Conservation (phyloP, 2,888 invertebrate species). For the Pachydiplax longipennis region DNA sequence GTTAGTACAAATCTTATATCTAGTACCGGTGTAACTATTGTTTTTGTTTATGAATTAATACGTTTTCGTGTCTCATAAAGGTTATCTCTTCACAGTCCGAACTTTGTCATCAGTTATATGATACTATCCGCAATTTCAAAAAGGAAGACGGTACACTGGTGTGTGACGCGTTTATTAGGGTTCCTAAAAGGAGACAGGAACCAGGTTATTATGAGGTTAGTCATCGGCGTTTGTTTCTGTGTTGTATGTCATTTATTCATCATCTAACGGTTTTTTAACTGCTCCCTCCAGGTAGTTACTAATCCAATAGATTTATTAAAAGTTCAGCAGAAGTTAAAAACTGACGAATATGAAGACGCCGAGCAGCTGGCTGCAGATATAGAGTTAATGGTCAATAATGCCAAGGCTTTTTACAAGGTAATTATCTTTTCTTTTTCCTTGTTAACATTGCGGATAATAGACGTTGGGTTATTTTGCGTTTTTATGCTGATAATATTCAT, state of each 20-base stretch:
- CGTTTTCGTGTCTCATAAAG: background rate
- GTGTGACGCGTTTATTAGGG: conserved; percentile 94
- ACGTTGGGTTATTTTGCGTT: no score
- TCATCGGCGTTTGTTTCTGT: background rate
- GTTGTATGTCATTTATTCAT: background rate
- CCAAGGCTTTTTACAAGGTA: conserved; percentile 91
- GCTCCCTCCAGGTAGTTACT: conserved; percentile 73
- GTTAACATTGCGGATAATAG: no score
- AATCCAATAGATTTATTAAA: conserved; percentile 95
- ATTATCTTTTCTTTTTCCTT: background rate
- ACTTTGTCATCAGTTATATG: conserved; percentile 90
- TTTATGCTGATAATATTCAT: no score
- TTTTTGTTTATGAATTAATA: background rate
- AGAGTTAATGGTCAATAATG: conserved; percentile 90
- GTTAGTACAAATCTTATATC: conserved; percentile 61
- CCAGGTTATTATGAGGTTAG: conserved; percentile 82
- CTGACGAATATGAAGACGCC: conserved; percentile 94
- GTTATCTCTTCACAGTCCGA: conserved; percentile 69
- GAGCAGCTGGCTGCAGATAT: conserved; percentile 91
- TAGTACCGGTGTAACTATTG: background rate
- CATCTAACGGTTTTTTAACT: conserved; percentile 46
- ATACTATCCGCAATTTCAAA: conserved; percentile 87
- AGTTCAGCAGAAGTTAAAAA: conserved; percentile 96
- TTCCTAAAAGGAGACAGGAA: conserved; percentile 91
- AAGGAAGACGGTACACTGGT: conserved; percentile 89